Evolutionary conservation across 2,797 vertebrate genomes (phyloP).

Genomic region (Microchirus variegatus): DNA sequence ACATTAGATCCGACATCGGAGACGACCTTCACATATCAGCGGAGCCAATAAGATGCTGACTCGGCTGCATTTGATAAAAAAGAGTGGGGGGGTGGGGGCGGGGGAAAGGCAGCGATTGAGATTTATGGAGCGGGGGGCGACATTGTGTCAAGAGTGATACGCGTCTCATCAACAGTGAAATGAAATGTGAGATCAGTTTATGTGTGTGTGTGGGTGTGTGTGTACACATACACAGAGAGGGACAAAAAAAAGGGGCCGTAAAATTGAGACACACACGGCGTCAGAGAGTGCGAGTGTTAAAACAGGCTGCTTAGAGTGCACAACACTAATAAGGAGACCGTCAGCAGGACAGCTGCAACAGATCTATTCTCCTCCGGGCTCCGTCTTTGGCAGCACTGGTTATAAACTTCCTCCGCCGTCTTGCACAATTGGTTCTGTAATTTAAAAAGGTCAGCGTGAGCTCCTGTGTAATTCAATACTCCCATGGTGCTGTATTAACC

Average conservation of each 20-base stretch:
- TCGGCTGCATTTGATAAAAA: conserved; percentile 48
- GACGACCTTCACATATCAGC: conserved; percentile 72
- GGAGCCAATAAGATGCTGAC: conserved; percentile 61
- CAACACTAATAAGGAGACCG: conserved; percentile 63
- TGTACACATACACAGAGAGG: conserved; percentile 41
- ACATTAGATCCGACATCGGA: conserved; percentile 71
- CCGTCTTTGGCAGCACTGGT: conserved; percentile 73
- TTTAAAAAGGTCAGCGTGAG: conserved; percentile 85
- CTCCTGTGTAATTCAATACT: conserved; percentile 83
- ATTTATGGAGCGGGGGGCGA: conserved; percentile 66
- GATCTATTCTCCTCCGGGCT: conserved; percentile 75
- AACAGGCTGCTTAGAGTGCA: conserved; percentile 54
- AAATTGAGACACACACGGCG: conserved; percentile 31
- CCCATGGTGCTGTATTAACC: conserved; percentile 81
- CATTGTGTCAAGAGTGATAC: conserved; percentile 55
- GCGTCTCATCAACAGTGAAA: conserved; percentile 65
- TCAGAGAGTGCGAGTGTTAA: conserved; percentile 53
- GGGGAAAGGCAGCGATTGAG: conserved; percentile 55
- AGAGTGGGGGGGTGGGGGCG: too few relatives aligned
- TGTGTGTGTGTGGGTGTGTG: conserved; percentile 17
- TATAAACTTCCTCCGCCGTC: conserved; percentile 78
- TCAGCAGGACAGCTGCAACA: conserved; percentile 59
- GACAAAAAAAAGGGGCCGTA: conserved; percentile 16
- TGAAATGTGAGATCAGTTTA: conserved; percentile 68
- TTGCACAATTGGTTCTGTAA: conserved; percentile 83